Evolutionary conservation across 1,140 invertebrate genomes (phyloP), one percentile per base, ranked within the genome.

Genomic region (Samia ricini): DNA sequence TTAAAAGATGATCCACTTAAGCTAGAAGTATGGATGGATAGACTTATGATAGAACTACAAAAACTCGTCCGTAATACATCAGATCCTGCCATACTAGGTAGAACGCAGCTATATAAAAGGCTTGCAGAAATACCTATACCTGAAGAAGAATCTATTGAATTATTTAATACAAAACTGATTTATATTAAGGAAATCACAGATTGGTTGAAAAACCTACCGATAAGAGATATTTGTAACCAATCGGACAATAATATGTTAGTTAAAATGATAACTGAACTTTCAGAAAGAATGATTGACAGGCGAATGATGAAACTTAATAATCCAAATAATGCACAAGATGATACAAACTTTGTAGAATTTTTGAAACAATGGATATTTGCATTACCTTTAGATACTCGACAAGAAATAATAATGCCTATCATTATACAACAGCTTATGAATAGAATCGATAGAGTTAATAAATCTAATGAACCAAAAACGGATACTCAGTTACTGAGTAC

Each of bases 171-270:
- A 50, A 64, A 77, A 59, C 56, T 79, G 7, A 52, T 51, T 49
- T 77, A 76, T 56, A 69, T 72, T 2, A 72, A 73, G 65, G 74
- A 78, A 62, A 74, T 82, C 55, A 57, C 62, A 54, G 70, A 78
- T 52, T 82, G 77, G 74, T 20, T 82, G 23, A 71, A 74, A 51
- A 76, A 76, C 66, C 56, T 82, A 22, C 76, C 79, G 12, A 22
- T 80, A n/a, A 15, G 68, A 36, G 51, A 71, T 10, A 58, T 71
- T 5, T 42, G 18, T 24, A 56, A 65, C 56, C 42, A 56, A 21
- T 52, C 69, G 26, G 51, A 61, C 18, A 42, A 67, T 48, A 56
- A 64, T 24, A 19, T 24, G 24, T 68, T 62, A 42, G 58, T 68
- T 20, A 61, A 52, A 56, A 76, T 75, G 67, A 71, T 82, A 48